Conservation (phyloP, 2,113 vertebrate genomes). For the Sander vitreus region DNA sequence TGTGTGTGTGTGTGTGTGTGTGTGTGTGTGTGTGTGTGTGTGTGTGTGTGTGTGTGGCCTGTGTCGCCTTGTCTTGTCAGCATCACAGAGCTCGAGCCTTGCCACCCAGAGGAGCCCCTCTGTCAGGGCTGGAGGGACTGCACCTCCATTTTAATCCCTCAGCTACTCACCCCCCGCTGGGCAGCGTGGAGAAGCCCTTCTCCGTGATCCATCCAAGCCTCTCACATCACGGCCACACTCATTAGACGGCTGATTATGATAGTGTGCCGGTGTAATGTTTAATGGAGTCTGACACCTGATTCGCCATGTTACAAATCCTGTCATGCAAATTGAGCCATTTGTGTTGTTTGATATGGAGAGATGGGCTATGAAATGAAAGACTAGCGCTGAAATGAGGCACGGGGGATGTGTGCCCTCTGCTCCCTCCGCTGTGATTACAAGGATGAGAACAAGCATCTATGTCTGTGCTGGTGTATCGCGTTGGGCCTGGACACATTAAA, state of each 20-base stretch:
- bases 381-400: conserved; percentile 96
- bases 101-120: conserved; percentile 91
- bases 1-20: conserved; percentile 79
- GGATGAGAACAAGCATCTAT: conserved; percentile 92
- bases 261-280: conserved; percentile 98
- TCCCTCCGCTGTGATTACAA: conserved; percentile 93
- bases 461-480: conserved; percentile 75
- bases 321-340: conserved; percentile 99
- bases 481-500: conserved; percentile 89
- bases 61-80: conserved; percentile 91
- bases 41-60: conserved; percentile 88
- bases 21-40: conserved; percentile 76
- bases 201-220: conserved; percentile 81
- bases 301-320: conserved; percentile 99
- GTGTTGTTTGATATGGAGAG: conserved; percentile 99
- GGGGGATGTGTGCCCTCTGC: conserved; percentile 92
- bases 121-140: conserved; percentile 86
- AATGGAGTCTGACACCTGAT: conserved; percentile 99
- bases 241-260: conserved; percentile 99
- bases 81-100: conserved; percentile 83
- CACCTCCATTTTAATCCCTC: conserved; percentile 84
- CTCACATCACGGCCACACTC: conserved; percentile 88
- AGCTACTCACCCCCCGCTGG: conserved; percentile 84
- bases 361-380: conserved; percentile 99
- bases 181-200: conserved; percentile 93